Percentiles rank a stretch among this genome's conserved stretches.
Conservation (phyloP, 2,797 vertebrate species). For the Peromyscus aztecus region DNA sequence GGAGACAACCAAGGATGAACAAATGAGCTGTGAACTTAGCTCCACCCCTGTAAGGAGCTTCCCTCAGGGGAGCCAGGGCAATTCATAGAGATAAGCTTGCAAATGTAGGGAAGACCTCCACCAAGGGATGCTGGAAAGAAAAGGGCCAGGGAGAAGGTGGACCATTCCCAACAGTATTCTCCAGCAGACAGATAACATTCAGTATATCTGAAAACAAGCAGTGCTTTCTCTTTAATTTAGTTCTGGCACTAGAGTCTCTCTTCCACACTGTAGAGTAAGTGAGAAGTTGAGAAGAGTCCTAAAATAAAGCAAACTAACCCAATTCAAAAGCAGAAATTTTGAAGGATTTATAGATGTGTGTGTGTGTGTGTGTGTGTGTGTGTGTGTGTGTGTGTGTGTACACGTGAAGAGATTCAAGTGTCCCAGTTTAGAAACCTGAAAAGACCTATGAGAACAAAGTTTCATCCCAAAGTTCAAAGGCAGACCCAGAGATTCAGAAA, state of each 20-base stretch:
- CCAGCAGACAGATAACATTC: not conserved
- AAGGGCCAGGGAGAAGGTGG: not conserved
- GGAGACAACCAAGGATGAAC: not conserved
- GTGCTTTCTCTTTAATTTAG: constrained; percentile 33
- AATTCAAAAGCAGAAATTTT: constrained; percentile 36
- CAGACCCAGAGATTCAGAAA: not conserved
- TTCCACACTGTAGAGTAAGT: constrained; percentile 2
- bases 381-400: no score
- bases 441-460: not conserved
- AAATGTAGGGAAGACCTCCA: not conserved
- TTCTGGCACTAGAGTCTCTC: constrained; percentile 3
- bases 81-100: not conserved
- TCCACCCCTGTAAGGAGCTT: not conserved
- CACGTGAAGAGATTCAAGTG: not conserved
- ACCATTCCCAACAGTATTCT: not conserved
- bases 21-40: not conserved
- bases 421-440: constrained; percentile 26
- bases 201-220: constrained; percentile 38
- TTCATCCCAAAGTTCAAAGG: not conserved
- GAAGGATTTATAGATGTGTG: not conserved
- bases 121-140: not conserved
- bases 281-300: not conserved
- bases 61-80: not conserved
- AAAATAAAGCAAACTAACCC: constrained; percentile 57
- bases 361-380: no score